Evolutionary conservation across 2,888 invertebrate species (phyloP), one percentile per base, ranked within the genome.

Genomic region (Poecilus cupreus): DNA sequence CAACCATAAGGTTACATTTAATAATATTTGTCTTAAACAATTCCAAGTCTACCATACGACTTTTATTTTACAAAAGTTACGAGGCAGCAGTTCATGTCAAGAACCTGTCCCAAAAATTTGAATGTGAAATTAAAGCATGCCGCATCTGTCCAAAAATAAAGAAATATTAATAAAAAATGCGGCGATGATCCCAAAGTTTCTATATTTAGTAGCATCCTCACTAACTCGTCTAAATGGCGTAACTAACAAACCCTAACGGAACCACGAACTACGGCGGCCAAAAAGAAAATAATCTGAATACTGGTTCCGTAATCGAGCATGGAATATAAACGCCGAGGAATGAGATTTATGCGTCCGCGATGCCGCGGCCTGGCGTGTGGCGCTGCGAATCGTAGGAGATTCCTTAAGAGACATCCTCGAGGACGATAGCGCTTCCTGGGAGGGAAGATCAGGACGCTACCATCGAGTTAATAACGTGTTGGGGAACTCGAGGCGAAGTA

Each of bases 231-330:
- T 77, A 81, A 82, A 82, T 82, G 68, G 77, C 82, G 81, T 82
- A 54, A 81, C 82, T 81, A 82, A 82, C 77, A 77, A 82, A 81
- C 81, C 82, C 74, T 81, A 81, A 80, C 80, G 80, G 80, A 80
- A 72, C 79, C 72, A 72, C 74, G 82, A 68, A 60, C 24, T 37
- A 32, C 39, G 39, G 16, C 46, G 43, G 39, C 60, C 46, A 86
- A 86, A 85, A 86, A 86, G 86, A 86, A 86, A 87, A 87, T 86
- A 86, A 86, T 86, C 86, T 86, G 85, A 86, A 86, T 86, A 86
- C 85, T 86, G 84, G 83, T 85, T 85, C 85, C 84, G 86, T 87
- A 87, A 87, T 87, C 86, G 87, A 86, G 84, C 87, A 86, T 85
- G 86, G 87, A 86, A 87, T 87, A 87, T 87, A 86, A 86, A 86